Conservation (phyloP, 2,888 invertebrate species). For the Drosophila lutescens region DNA sequence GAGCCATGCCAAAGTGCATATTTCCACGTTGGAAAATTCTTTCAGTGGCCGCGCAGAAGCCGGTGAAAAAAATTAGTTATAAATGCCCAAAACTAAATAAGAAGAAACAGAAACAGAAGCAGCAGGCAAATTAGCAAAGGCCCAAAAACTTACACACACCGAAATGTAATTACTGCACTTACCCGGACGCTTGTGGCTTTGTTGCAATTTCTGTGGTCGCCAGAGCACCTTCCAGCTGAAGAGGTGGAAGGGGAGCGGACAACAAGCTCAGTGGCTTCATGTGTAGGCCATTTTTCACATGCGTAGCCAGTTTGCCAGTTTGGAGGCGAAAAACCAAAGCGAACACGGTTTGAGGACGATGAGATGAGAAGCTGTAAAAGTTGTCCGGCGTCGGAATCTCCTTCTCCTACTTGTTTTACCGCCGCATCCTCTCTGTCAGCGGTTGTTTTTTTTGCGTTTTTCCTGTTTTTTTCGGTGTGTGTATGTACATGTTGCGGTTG, state of each 20-base stretch:
- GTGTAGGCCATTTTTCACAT: slow-evolving; percentile 76
- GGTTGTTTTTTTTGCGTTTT: slow-evolving; percentile 12
- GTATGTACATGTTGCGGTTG: slow-evolving; percentile 78
- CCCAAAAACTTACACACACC: slow-evolving; percentile 42
- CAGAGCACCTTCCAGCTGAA: slow-evolving; percentile 1
- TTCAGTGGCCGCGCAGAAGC: slow-evolving; percentile 18
- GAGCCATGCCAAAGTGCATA: slow-evolving; percentile 63
- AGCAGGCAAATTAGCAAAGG: slow-evolving; percentile 73
- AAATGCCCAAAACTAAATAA: slow-evolving; percentile 73
- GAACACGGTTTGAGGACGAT: slow-evolving; percentile 20
- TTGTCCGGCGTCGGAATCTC: slow-evolving; percentile 57
- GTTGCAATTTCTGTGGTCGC: slow-evolving; percentile 52
- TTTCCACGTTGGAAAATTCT: slow-evolving; percentile 68
- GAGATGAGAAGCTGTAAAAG: slow-evolving; percentile 65
- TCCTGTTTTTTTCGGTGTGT: slow-evolving; percentile 27
- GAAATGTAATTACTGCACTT: slow-evolving; percentile 76
- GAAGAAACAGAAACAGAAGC: slow-evolving; percentile 76
- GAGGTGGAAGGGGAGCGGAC: slow-evolving; percentile 2
- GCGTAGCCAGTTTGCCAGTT: slow-evolving; percentile 67
- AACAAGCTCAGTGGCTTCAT: slow-evolving; percentile 27
- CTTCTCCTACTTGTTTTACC: slow-evolving; percentile 46
- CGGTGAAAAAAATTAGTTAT: slow-evolving; percentile 56
- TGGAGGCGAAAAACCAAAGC: slow-evolving; percentile 49
- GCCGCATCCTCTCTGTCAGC: slow-evolving; percentile 15
- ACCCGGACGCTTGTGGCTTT: slow-evolving; percentile 43